Conservation (phyloP, 2,888 invertebrate species). For the Melipona beecheii region DNA sequence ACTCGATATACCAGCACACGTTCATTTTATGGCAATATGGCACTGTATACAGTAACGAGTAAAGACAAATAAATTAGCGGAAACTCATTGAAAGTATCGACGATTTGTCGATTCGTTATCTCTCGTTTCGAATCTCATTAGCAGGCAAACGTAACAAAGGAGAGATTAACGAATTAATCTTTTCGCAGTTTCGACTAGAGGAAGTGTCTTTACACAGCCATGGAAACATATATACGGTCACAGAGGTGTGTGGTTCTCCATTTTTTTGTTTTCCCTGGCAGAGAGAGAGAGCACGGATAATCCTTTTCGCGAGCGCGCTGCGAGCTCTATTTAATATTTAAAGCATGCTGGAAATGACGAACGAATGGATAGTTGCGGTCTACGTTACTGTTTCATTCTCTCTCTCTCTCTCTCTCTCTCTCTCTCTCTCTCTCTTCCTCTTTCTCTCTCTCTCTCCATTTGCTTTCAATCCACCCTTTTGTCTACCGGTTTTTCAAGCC, state of each 20-base stretch:
- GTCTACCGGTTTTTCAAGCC: not conserved
- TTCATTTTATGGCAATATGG: no score
- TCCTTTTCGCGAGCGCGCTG: slow-evolving; percentile 80
- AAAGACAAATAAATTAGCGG: not conserved
- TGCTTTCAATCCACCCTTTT: slow-evolving; percentile 71
- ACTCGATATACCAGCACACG: no score
- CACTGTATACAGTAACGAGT: no score
- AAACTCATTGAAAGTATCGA: no score
- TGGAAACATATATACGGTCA: slow-evolving; percentile 27
- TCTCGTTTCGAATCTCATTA: not conserved
- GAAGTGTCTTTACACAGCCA: slow-evolving; percentile 41
- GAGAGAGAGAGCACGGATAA: slow-evolving; percentile 69
- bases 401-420: not conserved
- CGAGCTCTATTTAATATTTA: slow-evolving; percentile 83
- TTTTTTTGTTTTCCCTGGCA: slow-evolving; percentile 42
- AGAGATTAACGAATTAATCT: slow-evolving; percentile 16
- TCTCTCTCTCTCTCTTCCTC: slow-evolving; percentile 27
- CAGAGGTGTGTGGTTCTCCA: slow-evolving; percentile 49
- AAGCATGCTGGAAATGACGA: slow-evolving; percentile 81
- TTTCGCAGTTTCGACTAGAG: slow-evolving; percentile 28
- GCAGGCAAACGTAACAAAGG: not conserved
- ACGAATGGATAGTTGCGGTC: slow-evolving; percentile 82
- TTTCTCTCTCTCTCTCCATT: slow-evolving; percentile 72
- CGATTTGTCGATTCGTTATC: not conserved
- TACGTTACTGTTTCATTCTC: slow-evolving; percentile 55